A percentile compares a stretch with the other conserved stretches of the same genome.
phyloP scores from a whole-genome alignment of 2,113 vertebrate species.

The Alethe castanea region DNA sequence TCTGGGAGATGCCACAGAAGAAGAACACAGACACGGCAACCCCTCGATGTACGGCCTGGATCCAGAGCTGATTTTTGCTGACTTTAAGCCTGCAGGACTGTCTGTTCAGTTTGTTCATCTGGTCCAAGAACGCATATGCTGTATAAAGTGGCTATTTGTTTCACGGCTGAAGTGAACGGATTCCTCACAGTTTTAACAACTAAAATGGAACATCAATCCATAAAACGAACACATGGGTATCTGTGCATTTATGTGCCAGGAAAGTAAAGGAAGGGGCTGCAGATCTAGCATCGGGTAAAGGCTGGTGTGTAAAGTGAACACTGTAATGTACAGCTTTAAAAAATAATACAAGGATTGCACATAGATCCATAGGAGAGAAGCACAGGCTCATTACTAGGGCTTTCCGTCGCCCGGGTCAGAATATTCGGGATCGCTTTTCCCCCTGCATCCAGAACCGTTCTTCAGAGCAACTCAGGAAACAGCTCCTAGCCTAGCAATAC shows the following conservation, averaged over 20 bases:
- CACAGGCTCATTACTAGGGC: conserved; percentile 33
- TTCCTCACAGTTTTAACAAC: conserved; percentile 77
- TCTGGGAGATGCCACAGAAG: not conserved
- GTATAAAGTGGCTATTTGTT: conserved; percentile 73
- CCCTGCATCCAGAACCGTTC: not conserved
- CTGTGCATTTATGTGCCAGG: conserved; percentile 69
- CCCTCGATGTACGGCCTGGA: not conserved
- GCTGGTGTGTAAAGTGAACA: conserved; percentile 75
- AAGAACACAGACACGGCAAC: not conserved
- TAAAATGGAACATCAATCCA: conserved; percentile 34
- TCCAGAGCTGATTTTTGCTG: not conserved
- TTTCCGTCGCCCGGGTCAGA: not conserved
- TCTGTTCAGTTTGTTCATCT: conserved; percentile 29
- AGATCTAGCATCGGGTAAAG: conserved; percentile 66
- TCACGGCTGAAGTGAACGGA: conserved; percentile 73
- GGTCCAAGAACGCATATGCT: conserved; percentile 39
- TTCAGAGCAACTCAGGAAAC: not conserved
- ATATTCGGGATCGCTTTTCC: not conserved
- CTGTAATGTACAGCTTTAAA: conserved; percentile 76
- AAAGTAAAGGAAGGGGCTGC: conserved; percentile 41
- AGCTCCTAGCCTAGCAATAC: conserved; percentile 4
- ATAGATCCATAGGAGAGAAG: conserved; percentile 74
- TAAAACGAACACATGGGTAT: conserved; percentile 51
- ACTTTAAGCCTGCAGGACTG: conserved; percentile 43
- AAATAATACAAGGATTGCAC: conserved; percentile 86